phyloP scores from a whole-genome alignment of 2,113 vertebrate species.

The Sturnus vulgaris region DNA sequence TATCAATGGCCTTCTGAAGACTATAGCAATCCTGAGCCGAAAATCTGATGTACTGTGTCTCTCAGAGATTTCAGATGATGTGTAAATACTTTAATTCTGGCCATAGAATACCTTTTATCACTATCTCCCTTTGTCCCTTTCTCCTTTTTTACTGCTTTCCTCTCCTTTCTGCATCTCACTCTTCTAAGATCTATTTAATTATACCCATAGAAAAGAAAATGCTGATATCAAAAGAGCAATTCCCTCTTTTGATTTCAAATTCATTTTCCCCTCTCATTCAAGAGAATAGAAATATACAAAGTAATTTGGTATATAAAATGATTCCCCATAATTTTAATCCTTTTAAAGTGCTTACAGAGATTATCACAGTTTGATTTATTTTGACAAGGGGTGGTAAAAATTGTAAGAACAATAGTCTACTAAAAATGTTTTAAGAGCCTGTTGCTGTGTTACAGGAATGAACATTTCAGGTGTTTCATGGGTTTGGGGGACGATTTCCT shows the following conservation, averaged over 20 bases:
- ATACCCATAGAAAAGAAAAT: constrained; percentile 54
- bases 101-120: constrained; percentile 10
- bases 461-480: constrained; percentile 56
- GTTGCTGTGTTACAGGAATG: constrained; percentile 35
- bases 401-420: constrained; percentile 59
- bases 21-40: neutral
- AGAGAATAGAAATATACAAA: constrained; percentile 66
- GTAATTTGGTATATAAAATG: constrained; percentile 63
- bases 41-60: neutral
- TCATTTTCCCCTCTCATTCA: constrained; percentile 65
- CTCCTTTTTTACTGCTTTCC: constrained; percentile 29
- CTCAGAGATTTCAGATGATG: neutral
- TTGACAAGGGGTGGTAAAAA: constrained; percentile 63
- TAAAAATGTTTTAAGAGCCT: constrained; percentile 67
- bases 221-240: constrained; percentile 66
- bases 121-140: neutral
- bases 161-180: constrained; percentile 33
- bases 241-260: constrained; percentile 64
- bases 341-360: constrained; percentile 64
- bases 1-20: neutral
- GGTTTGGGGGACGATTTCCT: constrained; percentile 38
- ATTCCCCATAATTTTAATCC: constrained; percentile 61
- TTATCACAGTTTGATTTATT: constrained; percentile 68
- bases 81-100: constrained; percentile 44
- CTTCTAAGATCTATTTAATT: constrained; percentile 69